Conservation (phyloP, 2,113 vertebrate genomes). For the Apodemus sylvaticus region DNA sequence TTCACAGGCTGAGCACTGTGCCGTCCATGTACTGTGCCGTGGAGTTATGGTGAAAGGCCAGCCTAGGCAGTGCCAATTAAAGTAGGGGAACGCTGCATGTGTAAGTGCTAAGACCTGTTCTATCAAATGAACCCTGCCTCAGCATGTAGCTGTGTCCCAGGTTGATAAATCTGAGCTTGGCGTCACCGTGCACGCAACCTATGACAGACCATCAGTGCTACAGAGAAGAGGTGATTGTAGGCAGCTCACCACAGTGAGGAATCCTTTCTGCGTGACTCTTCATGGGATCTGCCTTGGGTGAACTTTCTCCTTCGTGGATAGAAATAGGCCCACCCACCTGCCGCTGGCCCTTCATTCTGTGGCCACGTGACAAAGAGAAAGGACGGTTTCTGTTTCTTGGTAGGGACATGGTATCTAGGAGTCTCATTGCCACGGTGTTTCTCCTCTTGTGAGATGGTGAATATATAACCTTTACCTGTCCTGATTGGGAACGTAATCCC, state of each 20-base stretch:
- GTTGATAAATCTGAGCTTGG: slow-evolving; percentile 80
- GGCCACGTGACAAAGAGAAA: slow-evolving; percentile 9
- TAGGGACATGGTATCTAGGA: background rate
- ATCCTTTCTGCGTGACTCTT: slow-evolving; percentile 62
- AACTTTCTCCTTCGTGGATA: slow-evolving; percentile 57
- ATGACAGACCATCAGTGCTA: slow-evolving; percentile 78
- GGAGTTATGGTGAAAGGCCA: slow-evolving; percentile 86
- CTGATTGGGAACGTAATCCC: slow-evolving; percentile 32
- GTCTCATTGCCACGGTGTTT: slow-evolving; percentile 15
- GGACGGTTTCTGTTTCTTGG: background rate
- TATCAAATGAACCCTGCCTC: slow-evolving; percentile 83
- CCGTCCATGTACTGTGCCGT: slow-evolving; percentile 83
- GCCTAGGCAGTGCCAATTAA: slow-evolving; percentile 86
- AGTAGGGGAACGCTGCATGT: slow-evolving; percentile 81
- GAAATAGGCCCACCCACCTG: slow-evolving; percentile 52
- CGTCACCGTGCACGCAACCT: slow-evolving; percentile 68
- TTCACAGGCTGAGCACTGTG: slow-evolving; percentile 68
- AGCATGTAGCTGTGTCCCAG: slow-evolving; percentile 75
- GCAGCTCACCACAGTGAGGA: slow-evolving; percentile 76
- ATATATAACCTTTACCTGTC: background rate
- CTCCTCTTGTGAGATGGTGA: background rate
- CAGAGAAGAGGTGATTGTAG: slow-evolving; percentile 79
- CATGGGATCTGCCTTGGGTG: slow-evolving; percentile 63
- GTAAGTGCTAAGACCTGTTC: slow-evolving; percentile 80
- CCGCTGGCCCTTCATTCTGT: slow-evolving; percentile 62